Evolutionary conservation across 2,113 vertebrate species (phyloP).

Genomic region (Typhlomys cinereus): DNA sequence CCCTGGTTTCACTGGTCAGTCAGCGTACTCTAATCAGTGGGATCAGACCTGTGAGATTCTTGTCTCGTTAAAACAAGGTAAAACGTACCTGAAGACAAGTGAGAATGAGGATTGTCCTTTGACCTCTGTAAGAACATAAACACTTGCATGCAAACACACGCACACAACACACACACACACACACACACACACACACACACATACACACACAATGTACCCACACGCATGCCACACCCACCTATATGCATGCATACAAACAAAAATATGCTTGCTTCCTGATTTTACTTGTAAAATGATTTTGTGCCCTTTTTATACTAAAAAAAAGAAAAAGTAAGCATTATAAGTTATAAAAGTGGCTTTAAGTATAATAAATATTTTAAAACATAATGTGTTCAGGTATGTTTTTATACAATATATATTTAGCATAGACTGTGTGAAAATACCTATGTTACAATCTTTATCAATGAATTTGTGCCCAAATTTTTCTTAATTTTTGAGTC

Average conservation of each 20-base stretch:
- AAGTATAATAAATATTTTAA: conserved; percentile 25
- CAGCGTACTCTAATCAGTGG: neutral
- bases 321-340: neutral
- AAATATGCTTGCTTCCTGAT: neutral
- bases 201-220: too few relatives aligned
- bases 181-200: neutral
- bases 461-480: neutral
- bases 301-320: neutral
- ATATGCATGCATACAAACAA: neutral
- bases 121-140: too few relatives aligned
- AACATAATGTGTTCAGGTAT: neutral
- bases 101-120: neutral
- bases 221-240: neutral
- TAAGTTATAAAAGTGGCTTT: neutral
- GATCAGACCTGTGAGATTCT: too few relatives aligned
- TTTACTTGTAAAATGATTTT: neutral
- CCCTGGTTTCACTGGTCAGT: neutral
- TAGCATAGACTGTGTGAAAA: neutral
- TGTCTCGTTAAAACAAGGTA: neutral
- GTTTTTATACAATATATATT: neutral
- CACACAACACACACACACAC: neutral
- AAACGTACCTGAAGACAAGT: neutral
- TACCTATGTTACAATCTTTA: neutral
- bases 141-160: too few relatives aligned
- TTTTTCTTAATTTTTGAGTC: neutral